Base-by-base conservation (phyloP, 1,140 invertebrate species). In the Drosophila grimshawi region DNA sequence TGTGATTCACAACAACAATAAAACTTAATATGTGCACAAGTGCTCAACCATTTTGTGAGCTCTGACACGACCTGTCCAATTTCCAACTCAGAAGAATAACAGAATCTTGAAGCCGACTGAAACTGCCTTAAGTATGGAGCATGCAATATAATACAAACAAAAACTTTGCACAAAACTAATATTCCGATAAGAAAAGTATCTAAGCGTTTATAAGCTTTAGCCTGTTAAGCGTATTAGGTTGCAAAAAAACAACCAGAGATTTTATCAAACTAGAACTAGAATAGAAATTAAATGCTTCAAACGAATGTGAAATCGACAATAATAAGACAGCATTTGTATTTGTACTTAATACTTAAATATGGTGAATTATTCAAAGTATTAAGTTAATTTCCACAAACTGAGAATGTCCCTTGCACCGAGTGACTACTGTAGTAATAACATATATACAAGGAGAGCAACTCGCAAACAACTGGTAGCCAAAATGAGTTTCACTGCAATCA, bases 401-500 rank as follows among this genome's bases (percentile, higher is more conserved):
- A 53, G 10, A 37, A 68, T 43, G 48, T 49, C 32, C 49, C 52
- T 27, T 41, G 11, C 33, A 52, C 33, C 48, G 8, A 10, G 27
- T 43, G 33, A 7, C 33, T 0, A 19, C 39, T 43, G 29, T 43
- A 49, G 29, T n/a, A 62, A n/a, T 4, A 37, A 45, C 43, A 33
- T 35, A 33, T 63, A 63, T 41, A 52, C 61, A 52, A 41, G 60
- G 30, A n/a, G 48, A 11, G 8, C 19, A 62, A 48, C 48, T 51
- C 8, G 33, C 43, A n/a, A 33, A 68, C 41, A 65, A 27, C 33
- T 60, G 19, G 49, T 48, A 56, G 29, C 5, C 19, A 30, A 51
- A 37, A 49, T 4, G 35, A 27, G 30, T 46, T 32, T 43, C 45
- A 45, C 56, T 62, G 66, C 52, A 59, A 64, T 67, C 70, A 75